Evolutionary conservation across 2,113 vertebrate genomes (phyloP).

Genomic region (Platichthys stellatus): DNA sequence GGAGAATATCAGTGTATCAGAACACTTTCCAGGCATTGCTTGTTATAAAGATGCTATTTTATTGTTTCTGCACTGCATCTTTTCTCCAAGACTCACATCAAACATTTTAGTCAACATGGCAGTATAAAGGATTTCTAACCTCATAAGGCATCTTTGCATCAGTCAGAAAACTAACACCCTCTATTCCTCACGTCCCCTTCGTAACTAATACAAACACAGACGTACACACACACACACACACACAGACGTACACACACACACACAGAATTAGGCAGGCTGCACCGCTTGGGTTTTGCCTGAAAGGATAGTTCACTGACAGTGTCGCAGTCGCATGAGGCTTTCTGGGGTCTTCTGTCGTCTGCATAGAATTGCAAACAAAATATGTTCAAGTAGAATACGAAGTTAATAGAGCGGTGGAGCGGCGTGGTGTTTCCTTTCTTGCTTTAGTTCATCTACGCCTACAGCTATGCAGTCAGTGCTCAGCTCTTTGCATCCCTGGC

Average conservation of each 20-base stretch:
- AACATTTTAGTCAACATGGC: neutral
- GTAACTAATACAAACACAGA: slow-evolving; percentile 35
- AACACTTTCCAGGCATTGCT: neutral
- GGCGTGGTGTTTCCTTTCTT: neutral
- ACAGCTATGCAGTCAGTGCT: neutral
- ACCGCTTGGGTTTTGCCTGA: slow-evolving; percentile 33
- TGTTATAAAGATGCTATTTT: neutral
- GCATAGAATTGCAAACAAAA: slow-evolving; percentile 29
- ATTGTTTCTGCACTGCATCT: slow-evolving; percentile 2
- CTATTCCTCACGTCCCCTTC: slow-evolving; percentile 10
- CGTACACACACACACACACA: slow-evolving; percentile 16
- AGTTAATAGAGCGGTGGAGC: neutral
- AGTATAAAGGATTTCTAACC: slow-evolving; percentile 25
- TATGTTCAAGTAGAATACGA: slow-evolving; percentile 7
- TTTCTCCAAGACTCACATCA: slow-evolving; percentile 1
- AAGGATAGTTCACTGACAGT: slow-evolving; percentile 3
- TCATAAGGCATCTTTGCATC: slow-evolving; percentile 27
- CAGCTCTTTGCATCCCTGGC: slow-evolving; percentile 1
- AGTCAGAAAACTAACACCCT: slow-evolving; percentile 22
- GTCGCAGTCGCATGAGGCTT: slow-evolving; percentile 3
- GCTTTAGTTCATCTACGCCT: neutral
- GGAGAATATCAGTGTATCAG: neutral
- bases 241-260: slow-evolving; percentile 18
- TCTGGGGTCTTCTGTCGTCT: slow-evolving; percentile 26
- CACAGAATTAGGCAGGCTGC: slow-evolving; percentile 39